Evolutionary conservation across 2,113 vertebrate species (phyloP).

Genomic region (Fregata magnificens): DNA sequence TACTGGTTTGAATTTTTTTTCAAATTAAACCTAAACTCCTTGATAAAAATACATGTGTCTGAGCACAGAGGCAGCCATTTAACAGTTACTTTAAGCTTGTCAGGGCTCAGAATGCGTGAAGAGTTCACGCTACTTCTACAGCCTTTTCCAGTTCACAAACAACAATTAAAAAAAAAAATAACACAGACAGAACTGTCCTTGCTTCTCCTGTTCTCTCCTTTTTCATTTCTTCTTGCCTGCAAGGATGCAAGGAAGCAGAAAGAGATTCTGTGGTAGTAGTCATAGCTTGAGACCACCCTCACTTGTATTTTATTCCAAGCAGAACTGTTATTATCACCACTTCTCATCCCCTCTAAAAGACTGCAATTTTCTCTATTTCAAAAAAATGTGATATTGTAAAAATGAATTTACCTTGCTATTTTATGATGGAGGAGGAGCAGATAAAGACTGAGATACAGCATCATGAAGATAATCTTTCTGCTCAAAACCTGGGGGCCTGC

Average conservation of each 20-base stretch:
- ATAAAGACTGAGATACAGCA: background rate
- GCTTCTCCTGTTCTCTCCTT: background rate
- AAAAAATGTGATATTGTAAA: fast-evolving
- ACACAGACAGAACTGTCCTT: background rate
- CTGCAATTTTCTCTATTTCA: background rate
- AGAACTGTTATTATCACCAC: background rate
- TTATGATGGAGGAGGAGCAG: background rate
- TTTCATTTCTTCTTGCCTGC: background rate
- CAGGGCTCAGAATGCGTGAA: background rate
- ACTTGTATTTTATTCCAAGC: background rate
- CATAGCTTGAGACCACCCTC: background rate
- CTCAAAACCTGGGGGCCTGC: background rate
- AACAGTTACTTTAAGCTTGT: background rate
- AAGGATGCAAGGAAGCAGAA: background rate
- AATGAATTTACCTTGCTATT: background rate
- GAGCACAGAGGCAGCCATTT: background rate
- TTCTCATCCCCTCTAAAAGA: background rate
- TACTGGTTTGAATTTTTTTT: background rate
- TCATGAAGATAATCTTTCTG: background rate
- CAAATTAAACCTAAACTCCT: background rate
- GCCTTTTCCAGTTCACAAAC: background rate
- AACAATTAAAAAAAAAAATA: background rate
- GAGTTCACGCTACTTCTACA: background rate
- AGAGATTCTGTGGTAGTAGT: background rate
- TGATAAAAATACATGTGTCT: background rate